Conservation (phyloP, 2,113 vertebrate genomes). For the Merops nubicus region DNA sequence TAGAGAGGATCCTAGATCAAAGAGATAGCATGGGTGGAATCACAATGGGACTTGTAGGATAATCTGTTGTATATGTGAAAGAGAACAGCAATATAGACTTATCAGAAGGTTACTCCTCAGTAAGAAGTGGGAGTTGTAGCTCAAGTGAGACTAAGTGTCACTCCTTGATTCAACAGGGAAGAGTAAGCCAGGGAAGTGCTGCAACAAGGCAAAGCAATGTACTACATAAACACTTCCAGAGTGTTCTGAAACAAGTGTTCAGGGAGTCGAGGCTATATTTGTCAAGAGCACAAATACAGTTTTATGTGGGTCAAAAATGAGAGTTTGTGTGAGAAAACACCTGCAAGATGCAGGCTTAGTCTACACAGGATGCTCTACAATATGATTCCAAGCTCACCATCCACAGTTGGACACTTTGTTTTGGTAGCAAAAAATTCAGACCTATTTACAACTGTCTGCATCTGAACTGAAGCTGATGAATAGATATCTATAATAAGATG, state of each 20-base stretch:
- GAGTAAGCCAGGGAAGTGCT: not conserved
- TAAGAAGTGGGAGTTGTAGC: not conserved
- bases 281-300: not conserved
- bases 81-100: not conserved
- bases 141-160: not conserved
- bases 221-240: not conserved
- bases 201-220: not conserved
- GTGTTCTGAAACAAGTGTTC: not conserved
- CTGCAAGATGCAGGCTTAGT: not conserved
- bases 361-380: not conserved
- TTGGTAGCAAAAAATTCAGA: not conserved
- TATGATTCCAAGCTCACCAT: not conserved
- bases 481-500: not conserved
- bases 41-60: not conserved
- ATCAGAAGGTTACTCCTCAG: not conserved
- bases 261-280: not conserved
- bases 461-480: not conserved
- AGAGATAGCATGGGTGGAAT: not conserved
- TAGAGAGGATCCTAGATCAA: not conserved
- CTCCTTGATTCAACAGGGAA: not conserved
- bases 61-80: not conserved
- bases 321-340: not conserved
- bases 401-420: not conserved
- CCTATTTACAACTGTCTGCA: not conserved
- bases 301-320: not conserved